Evolutionary conservation across 2,113 vertebrate species (phyloP), one percentile per base, ranked within the genome.

Genomic region (Callipepla squamata): DNA sequence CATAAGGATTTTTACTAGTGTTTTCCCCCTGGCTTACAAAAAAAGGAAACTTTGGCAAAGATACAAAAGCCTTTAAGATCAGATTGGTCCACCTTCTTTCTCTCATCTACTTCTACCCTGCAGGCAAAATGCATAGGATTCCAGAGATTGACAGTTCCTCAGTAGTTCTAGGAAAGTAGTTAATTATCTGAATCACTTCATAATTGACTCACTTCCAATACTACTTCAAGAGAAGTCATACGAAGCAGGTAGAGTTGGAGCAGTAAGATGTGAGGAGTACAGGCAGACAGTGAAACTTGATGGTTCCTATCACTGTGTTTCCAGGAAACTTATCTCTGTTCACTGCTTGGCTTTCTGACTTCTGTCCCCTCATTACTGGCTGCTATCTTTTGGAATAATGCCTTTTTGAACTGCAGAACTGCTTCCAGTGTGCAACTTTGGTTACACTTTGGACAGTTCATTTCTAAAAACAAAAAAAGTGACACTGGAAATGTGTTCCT

Each of bases 101-200:
- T 69, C 77, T 87, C 70, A 95, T 74, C 93, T 62, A 26, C 32
- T 67, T 70, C 75, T 80, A 36, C 59, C 93, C 91, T 25, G 89
- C 50, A 47, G 96, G 94, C 8, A 0, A 58, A 95, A 92, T 94
- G 34, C 79, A 78, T 67, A 79, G 67, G 42, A 92, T 95, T 96
- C 92, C 94, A 87, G 57, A 77, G 80, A 51, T 85, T 85, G 79
- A 22, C 44, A 58, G 90, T 57, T 85, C 84, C 76, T 90, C 32
- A 30, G 69, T 55, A 57, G 78, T 73, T 85, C 89, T 93, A 93
- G 79, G 91, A 91, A 92, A 93, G 45, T 80, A 7, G 30, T 96
- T 91, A 38, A 92, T 96, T 95, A 87, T 63, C 81, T 92, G 81
- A 67, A 51, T 92, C 92, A n/a, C 50, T 88, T 94, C 55, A 38